Percentiles rank a stretch among this genome's conserved stretches.
Evolutionary conservation across 2,113 vertebrate species (phyloP).

Genomic region (Myxocyprinus asiaticus): DNA sequence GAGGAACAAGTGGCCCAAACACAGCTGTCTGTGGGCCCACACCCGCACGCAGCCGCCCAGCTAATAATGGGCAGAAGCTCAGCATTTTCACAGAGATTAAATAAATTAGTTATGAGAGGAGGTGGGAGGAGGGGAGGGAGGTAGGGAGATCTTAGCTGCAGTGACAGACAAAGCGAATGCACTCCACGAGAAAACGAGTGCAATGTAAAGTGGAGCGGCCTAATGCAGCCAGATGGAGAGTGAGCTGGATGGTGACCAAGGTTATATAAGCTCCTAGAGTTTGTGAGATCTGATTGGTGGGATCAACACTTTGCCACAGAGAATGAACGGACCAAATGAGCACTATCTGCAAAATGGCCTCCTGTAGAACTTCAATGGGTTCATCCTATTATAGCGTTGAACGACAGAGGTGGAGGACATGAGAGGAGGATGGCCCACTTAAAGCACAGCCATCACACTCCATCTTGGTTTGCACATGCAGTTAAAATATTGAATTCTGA

Average conservation of each 20-base stretch:
- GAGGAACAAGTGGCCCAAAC: slow-evolving; percentile 82
- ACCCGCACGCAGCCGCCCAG: slow-evolving; percentile 8
- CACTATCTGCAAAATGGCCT: slow-evolving; percentile 42
- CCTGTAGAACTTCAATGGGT: slow-evolving; percentile 42
- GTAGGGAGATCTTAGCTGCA: slow-evolving; percentile 53
- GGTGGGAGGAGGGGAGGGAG: slow-evolving; percentile 8
- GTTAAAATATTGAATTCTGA: slow-evolving; percentile 6
- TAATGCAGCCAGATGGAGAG: slow-evolving; percentile 68
- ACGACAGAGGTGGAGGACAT: slow-evolving; percentile 12
- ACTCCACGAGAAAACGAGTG: slow-evolving; percentile 54
- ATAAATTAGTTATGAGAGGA: slow-evolving; percentile 32
- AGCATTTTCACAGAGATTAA: slow-evolving; percentile 26
- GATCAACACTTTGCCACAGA: slow-evolving; percentile 40
- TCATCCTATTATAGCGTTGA: slow-evolving; percentile 17
- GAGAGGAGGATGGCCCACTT: not conserved
- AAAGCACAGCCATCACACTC: not conserved
- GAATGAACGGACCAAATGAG: slow-evolving; percentile 40
- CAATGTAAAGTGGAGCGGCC: slow-evolving; percentile 46
- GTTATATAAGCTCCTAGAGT: slow-evolving; percentile 51
- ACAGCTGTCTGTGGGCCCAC: slow-evolving; percentile 73
- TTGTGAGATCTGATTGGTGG: slow-evolving; percentile 44
- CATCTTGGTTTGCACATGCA: slow-evolving; percentile 19
- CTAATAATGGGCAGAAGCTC: slow-evolving; percentile 32
- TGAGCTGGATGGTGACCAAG: slow-evolving; percentile 48
- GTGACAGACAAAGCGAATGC: slow-evolving; percentile 37